Percentiles rank a stretch among this genome's conserved stretches.
These are phyloP conservation scores for Hemibagrus wyckioides DNA, from an alignment of 2,113 vertebrate genomes.

Conservation along the genomic window DNA sequence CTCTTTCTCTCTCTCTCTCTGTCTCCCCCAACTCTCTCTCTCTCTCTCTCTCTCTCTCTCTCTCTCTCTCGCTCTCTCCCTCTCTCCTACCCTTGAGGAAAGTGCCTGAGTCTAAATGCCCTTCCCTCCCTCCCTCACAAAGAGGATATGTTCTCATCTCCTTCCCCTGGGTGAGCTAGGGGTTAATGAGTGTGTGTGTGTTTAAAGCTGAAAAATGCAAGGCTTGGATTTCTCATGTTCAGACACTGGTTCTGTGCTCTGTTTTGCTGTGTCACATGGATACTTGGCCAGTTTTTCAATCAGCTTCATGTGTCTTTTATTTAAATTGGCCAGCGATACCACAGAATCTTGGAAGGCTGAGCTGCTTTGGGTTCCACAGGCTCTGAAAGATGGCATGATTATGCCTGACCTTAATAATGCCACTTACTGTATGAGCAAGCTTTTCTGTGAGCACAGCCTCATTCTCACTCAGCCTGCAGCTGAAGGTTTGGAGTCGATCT, in stretches of 20 bases:
- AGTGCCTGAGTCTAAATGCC: slow-evolving; percentile 57
- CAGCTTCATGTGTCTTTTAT: slow-evolving; percentile 32
- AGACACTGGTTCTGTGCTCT: background rate
- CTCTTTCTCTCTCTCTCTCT: slow-evolving; percentile 11
- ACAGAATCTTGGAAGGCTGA: background rate
- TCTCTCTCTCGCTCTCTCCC: slow-evolving; percentile 25
- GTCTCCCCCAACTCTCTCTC: background rate
- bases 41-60: background rate
- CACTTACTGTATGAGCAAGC: background rate
- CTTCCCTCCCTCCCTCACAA: slow-evolving; percentile 64
- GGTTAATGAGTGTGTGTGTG: slow-evolving; percentile 42
- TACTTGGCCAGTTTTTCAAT: slow-evolving; percentile 25
- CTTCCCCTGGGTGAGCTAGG: slow-evolving; percentile 31
- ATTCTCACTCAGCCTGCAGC: slow-evolving; percentile 15
- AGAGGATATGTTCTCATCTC: slow-evolving; percentile 50
- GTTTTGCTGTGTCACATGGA: slow-evolving; percentile 19
- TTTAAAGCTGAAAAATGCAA: slow-evolving; percentile 12
- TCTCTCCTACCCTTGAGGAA: slow-evolving; percentile 54
- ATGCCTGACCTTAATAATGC: slow-evolving; percentile 1
- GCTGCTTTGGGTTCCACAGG: background rate
- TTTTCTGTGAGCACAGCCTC: slow-evolving; percentile 29
- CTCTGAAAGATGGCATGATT: slow-evolving; percentile 16
- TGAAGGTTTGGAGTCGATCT: background rate
- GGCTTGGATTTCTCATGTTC: slow-evolving; percentile 15
- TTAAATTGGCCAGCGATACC: slow-evolving; percentile 15